Evolutionary conservation across 2,888 invertebrate genomes (phyloP), one percentile per base, ranked within the genome.

Genomic region (Leistus spinibarbis): DNA sequence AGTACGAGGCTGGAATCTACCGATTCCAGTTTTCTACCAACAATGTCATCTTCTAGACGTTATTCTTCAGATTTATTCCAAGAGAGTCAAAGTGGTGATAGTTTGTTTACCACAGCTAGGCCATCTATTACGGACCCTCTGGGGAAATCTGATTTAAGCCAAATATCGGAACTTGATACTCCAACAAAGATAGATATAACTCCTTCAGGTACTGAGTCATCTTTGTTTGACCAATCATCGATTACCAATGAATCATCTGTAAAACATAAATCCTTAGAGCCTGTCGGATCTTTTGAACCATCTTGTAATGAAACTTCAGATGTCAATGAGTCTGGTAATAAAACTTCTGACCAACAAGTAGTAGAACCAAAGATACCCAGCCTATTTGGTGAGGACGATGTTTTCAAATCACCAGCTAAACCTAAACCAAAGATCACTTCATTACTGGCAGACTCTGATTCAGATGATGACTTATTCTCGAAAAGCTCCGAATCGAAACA

Each of bases 21-120:
- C 40, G 82, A 81, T 76, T 81, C 81, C 4, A 80, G 80, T 22
- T 82, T 82, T 66, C 74, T 79, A 76, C 83, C 83, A 1, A 75
- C 80, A 63, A 80, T 80, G 19, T 78, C 80, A 0, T 82, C 82
- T 7, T 80, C 81, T 4, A 77, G 81, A 73, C 78, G 82, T 60
- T 77, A 81, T 13, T 82, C 83, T 1, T 77, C 80, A 16, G 83
- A 83, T 68, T 78, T 82, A 40, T 82, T 81, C 73, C 81, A 76
- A 62, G 83, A 83, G 9, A 79, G 81, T 68, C 80, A 82, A 68
- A 80, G 79, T 2, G 79, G 79, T 69, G 83, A 82, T 74, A 81
- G 80, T 76, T 77, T 83, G 65, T 81, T 81, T 67, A 72, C 80
- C 2, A 80, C 80, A 2, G 80, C 78, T 76, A 79, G 78, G 67